Percentiles rank a stretch among this genome's conserved stretches.
Evolutionary conservation across 1,140 invertebrate genomes (phyloP).

Genomic region (Oscheius sp.): DNA sequence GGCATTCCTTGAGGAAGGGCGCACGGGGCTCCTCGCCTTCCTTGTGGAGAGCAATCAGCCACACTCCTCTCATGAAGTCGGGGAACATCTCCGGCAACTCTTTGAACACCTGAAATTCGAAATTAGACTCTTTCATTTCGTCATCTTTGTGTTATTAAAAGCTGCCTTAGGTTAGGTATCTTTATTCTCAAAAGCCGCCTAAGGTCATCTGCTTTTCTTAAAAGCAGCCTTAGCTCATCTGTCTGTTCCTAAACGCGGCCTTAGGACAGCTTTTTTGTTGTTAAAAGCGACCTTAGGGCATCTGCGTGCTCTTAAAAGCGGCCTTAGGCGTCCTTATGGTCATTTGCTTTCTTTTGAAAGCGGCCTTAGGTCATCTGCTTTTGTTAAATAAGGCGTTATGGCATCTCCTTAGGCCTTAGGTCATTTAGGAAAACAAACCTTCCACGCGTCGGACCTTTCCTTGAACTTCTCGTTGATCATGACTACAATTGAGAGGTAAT

Average conservation of each 20-base stretch:
- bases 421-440: slow-evolving; percentile 66
- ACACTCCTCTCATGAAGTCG: slow-evolving; percentile 80
- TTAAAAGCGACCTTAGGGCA: too few relatives aligned
- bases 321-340: too few relatives aligned
- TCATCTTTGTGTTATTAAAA: not conserved
- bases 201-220: too few relatives aligned
- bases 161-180: not conserved
- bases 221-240: too few relatives aligned
- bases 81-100: slow-evolving; percentile 77
- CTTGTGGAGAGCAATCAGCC: slow-evolving; percentile 69
- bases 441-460: slow-evolving; percentile 93
- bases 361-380: slow-evolving; percentile 10
- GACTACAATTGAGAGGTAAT: slow-evolving; percentile 89
- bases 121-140: not conserved
- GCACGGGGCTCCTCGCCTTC: slow-evolving; percentile 30
- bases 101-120: slow-evolving; percentile 71
- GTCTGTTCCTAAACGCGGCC: too few relatives aligned
- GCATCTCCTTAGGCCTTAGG: too few relatives aligned
- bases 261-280: too few relatives aligned
- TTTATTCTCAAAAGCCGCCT: slow-evolving; percentile 30
- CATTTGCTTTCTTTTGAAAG: too few relatives aligned
- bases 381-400: too few relatives aligned
- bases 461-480: slow-evolving; percentile 98
- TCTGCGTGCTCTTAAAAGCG: too few relatives aligned
- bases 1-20: not conserved